Evolutionary conservation across 2,888 invertebrate species (phyloP).

Genomic region (Eupithecia pulchellata): DNA sequence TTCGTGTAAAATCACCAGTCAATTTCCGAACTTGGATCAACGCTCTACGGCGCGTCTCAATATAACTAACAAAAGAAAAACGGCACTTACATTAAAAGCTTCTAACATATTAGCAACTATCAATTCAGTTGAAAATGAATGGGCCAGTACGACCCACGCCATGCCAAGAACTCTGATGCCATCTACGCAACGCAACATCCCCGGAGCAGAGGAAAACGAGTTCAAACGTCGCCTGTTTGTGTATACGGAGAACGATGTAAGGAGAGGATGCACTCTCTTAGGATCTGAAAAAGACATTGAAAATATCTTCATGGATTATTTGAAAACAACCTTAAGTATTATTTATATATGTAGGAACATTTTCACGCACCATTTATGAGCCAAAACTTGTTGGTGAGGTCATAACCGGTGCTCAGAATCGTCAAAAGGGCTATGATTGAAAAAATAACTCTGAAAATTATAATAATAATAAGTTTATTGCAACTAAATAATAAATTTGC

Average conservation of each 20-base stretch:
- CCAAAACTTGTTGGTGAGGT: constrained; percentile 47
- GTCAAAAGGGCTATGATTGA: constrained; percentile 57
- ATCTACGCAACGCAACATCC: constrained; percentile 72
- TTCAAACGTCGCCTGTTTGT: constrained; percentile 69
- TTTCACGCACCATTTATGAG: constrained; percentile 47
- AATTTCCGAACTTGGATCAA: no score
- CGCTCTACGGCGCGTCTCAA: no score
- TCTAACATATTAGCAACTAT: constrained; percentile 38
- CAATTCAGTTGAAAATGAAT: constrained; percentile 53
- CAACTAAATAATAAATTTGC: no score
- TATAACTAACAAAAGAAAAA: not conserved
- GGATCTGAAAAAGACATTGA: constrained; percentile 46
- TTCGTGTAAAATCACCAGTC: no score
- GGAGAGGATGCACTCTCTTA: constrained; percentile 37
- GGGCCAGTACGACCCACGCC: constrained; percentile 77
- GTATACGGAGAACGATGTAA: constrained; percentile 55
- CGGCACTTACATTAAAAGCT: not conserved
- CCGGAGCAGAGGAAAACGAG: constrained; percentile 56
- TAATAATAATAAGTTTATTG: not conserved
- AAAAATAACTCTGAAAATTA: constrained; percentile 53
- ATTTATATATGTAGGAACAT: not conserved
- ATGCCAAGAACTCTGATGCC: constrained; percentile 75
- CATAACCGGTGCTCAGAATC: constrained; percentile 60
- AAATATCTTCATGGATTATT: not conserved
- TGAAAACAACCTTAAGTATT: not conserved